These are phyloP conservation scores for Aythya fuligula DNA, from an alignment of 2,797 vertebrate genomes.

Conservation along the genomic window DNA sequence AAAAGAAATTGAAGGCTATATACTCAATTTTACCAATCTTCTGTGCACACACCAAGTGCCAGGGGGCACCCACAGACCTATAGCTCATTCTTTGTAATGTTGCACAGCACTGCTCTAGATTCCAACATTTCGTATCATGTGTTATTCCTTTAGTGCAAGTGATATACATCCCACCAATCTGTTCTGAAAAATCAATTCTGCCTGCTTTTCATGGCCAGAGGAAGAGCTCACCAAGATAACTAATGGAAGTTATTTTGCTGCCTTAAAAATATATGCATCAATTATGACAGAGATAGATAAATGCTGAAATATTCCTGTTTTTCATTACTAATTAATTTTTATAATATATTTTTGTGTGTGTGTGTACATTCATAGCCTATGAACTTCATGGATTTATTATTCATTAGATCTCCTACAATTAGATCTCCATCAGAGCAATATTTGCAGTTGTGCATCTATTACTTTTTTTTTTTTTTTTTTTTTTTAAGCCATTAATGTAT, in stretches of 20 bases:
- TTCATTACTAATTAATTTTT: background rate
- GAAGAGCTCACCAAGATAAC: background rate
- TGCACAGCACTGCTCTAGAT: background rate
- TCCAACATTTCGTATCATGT: background rate
- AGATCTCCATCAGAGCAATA: background rate
- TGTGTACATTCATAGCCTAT: background rate
- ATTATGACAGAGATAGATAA: background rate
- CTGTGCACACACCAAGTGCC: background rate
- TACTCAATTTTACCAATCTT: background rate
- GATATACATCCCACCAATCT: background rate
- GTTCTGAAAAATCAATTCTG: background rate
- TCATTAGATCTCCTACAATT: background rate
- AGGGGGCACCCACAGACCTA: background rate
- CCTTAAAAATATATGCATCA: background rate
- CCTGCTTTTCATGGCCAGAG: too few species aligned
- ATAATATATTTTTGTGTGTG: background rate
- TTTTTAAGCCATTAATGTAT: background rate
- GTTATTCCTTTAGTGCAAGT: background rate
- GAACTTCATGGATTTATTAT: background rate
- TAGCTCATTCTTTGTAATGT: background rate
- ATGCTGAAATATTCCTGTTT: background rate
- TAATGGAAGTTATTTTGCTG: background rate
- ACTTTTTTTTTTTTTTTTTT: background rate
- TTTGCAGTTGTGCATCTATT: background rate
- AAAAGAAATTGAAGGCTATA: background rate